Conservation (phyloP, 2,888 invertebrate species). For the Phyto melanocephala region DNA sequence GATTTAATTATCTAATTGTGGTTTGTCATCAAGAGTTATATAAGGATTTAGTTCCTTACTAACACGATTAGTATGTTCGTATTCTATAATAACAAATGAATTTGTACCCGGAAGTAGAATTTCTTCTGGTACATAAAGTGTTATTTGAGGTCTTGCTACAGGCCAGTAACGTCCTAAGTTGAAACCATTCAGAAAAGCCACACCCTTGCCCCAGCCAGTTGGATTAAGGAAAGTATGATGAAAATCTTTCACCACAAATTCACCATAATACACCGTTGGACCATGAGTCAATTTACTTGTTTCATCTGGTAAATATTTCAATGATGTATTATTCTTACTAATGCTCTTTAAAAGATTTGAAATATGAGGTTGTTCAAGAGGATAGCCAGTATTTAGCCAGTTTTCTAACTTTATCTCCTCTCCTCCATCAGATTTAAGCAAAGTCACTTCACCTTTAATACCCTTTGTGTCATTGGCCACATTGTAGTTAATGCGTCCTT, state of each 20-base stretch:
- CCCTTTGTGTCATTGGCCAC: constrained; percentile 82
- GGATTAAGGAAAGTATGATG: constrained; percentile 88
- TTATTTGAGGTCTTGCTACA: constrained; percentile 87
- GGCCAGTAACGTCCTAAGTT: constrained; percentile 93
- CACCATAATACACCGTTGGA: constrained; percentile 81
- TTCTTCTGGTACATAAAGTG: constrained; percentile 89
- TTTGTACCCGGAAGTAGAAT: constrained; percentile 81
- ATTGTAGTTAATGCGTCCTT: constrained; percentile 88
- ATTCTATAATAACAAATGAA: constrained; percentile 81
- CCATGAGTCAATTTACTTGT: constrained; percentile 73
- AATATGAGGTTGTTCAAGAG: constrained; percentile 77
- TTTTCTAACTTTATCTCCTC: constrained; percentile 76
- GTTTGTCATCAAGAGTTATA: constrained; percentile 74
- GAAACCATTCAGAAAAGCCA: constrained; percentile 89
- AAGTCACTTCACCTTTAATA: constrained; percentile 80
- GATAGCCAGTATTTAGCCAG: constrained; percentile 83
- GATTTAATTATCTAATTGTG: constrained; percentile 74
- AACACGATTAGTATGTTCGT: constrained; percentile 77
- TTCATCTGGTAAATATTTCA: not conserved
- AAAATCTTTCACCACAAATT: constrained; percentile 77
- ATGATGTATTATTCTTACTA: constrained; percentile 1
- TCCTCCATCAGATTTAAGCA: constrained; percentile 77
- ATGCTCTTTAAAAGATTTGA: constrained; percentile 62
- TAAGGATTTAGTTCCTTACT: constrained; percentile 66
- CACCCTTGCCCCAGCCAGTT: constrained; percentile 90